These are phyloP conservation scores for Mechanitis messenoides DNA, from an alignment of 2,888 invertebrate species.

Conservation along the genomic window DNA sequence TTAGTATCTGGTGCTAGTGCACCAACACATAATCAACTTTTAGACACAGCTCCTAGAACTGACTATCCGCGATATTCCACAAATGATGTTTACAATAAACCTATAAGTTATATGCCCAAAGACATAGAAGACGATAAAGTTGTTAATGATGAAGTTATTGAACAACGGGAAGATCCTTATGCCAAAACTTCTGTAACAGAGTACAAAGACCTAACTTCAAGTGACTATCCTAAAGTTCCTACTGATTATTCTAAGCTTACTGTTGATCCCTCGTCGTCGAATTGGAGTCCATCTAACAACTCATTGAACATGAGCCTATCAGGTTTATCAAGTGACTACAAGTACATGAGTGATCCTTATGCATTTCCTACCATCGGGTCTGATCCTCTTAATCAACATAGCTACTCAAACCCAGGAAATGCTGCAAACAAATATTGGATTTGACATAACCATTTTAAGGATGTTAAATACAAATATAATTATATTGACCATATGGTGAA, in stretches of 20 bases:
- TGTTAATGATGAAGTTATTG: constrained; percentile 58
- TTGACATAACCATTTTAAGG: constrained; percentile 43
- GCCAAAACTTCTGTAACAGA: constrained; percentile 58
- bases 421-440: constrained; percentile 72
- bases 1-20: constrained; percentile 69
- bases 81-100: constrained; percentile 63
- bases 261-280: constrained; percentile 72
- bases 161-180: constrained; percentile 62
- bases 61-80: constrained; percentile 65
- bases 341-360: constrained; percentile 72
- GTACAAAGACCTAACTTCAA: constrained; percentile 64
- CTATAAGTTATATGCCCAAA: constrained; percentile 67
- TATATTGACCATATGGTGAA: constrained; percentile 28
- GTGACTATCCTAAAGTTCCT: constrained; percentile 77
- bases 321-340: constrained; percentile 68
- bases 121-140: constrained; percentile 64
- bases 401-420: constrained; percentile 65
- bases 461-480: constrained; percentile 18
- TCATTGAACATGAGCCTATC: constrained; percentile 70
- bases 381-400: constrained; percentile 67
- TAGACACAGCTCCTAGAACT: constrained; percentile 71
- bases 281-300: constrained; percentile 72
- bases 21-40: constrained; percentile 67
- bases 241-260: constrained; percentile 70
- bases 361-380: constrained; percentile 61